Evolutionary conservation across 2,797 vertebrate species (phyloP), one percentile per base, ranked within the genome.

Genomic region (Adelosebastes latens): DNA sequence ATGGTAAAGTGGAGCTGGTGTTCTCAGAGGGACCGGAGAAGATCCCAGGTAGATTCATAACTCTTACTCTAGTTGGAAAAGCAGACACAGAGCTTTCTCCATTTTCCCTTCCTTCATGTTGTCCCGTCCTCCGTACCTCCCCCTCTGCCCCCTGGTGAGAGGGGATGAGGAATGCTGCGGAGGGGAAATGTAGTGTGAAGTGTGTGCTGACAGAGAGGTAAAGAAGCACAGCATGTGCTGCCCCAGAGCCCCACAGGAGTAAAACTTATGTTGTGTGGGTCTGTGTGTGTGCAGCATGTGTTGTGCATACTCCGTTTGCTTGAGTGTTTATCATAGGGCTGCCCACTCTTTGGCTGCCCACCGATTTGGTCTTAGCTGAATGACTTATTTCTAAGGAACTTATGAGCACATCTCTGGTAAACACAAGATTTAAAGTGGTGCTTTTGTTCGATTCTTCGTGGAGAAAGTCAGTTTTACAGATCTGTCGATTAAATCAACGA

Each of bases 1-100:
- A 96, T 0, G 96, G 97, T 34, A 98, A 97, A 96, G 95, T 99
- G 80, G 98, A 99, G 89, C 87, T 99, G 72, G 92, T 99, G 70
- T 98, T 99, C 93, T 99, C 98, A 1, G 96, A 95, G 87, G 95
- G 96, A 59, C 97, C 97, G 0, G 98, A 98, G 92, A 97, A 96
- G 91, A 96, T 97, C 70, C 95, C 94, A 96, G 97, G 98, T 99
- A 93, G 72, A 77, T 72, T 70, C n/a, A 31, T 29, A 36, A 71
- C 1, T 29, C 31, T 52, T 81, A 9, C 2, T 16, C 5, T 20
- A 24, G 42, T 68, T 42, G 29, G 39, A 81, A 89, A 87, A 80
- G 49, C 68, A 83, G 68, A 77, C 52, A 8, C 14, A 5, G 52
- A 32, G 46, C 62, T 58, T 63, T 85, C 60, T 79, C 70, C 39